Base-by-base conservation (phyloP, 2,797 vertebrate species). In the Pseudochaenichthys georgianus region DNA sequence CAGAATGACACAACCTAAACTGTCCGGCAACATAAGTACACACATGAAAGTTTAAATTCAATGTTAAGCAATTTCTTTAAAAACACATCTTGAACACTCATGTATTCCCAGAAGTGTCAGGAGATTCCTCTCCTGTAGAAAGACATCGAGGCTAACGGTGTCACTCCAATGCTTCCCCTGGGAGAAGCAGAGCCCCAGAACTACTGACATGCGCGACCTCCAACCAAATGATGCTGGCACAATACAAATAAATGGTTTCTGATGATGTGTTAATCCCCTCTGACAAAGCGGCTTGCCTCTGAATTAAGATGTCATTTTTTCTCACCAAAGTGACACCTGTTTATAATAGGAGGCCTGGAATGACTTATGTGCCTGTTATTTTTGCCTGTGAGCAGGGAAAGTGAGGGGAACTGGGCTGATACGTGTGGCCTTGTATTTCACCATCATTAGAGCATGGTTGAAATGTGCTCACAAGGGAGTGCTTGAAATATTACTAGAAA, bases 301-400 rank as follows among this genome's bases (percentile, higher is more conserved):
- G 86, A 94, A 95, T 95, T 94, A 95, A 93, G 87, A 91, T 93
- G 93, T 94, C 89, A 88, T 94, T 93, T 95, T 94, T 94, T 94
- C 94, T 91, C 89, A 89, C 87, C 78, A 80, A 86, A 92, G 83
- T 93, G 94, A 94, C 93, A 93, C 94, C 93, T 94, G 93, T 95
- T 95, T 95, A 94, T 93, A 95, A 93, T 92, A 89, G 88, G 80
- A 81, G 90, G 87, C 88, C 89, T 91, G 92, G 85, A 83, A 90
- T 89, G 91, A 94, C 89, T 93, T 94, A 91, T 77, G 85, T 63
- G 87, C 72, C 78, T 93, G 88, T 94, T 93, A 81, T 91, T 93
- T 67, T 87, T 90, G 88, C 84, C 77, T 84, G 83, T 78, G 81
- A 89, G 77, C 52, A 41, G 80, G 68, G 82, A 88, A 81, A 82